phyloP scores from a whole-genome alignment of 2,113 vertebrate genomes.

The Siniperca chuatsi region DNA sequence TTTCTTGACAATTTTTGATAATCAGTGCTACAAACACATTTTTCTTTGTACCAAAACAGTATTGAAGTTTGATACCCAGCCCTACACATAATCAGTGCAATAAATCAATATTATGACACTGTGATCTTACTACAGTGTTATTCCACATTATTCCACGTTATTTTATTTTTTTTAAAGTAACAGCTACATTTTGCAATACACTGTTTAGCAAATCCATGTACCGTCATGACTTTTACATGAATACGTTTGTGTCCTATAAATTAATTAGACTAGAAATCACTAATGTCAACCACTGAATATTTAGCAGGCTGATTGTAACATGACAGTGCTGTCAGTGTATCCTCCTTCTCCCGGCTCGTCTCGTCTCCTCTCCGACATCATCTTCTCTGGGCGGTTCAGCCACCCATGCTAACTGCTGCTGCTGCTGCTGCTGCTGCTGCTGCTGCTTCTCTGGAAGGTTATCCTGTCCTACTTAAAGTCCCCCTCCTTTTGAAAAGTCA shows the following conservation, averaged over 20 bases:
- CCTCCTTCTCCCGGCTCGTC: conserved; percentile 8
- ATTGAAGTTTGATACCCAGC: background rate
- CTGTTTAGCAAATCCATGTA: background rate
- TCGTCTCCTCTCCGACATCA: conserved; percentile 26
- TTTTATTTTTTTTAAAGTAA: background rate
- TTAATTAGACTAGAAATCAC: conserved; percentile 10
- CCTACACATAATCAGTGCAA: background rate
- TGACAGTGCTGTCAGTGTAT: conserved; percentile 48
- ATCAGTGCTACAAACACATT: background rate
- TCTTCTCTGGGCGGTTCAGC: conserved; percentile 67
- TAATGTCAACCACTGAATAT: conserved; percentile 36
- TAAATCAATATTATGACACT: background rate
- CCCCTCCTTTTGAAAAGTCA: conserved; percentile 73
- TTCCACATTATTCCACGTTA: background rate
- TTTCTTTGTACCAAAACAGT: background rate
- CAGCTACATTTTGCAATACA: background rate
- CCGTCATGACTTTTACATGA: conserved; percentile 14
- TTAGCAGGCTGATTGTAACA: conserved; percentile 48
- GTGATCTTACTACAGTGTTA: background rate
- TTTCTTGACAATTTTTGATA: background rate
- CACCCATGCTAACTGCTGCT: conserved; percentile 71
- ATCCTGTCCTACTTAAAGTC: conserved; percentile 80
- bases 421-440: conserved; percentile 40
- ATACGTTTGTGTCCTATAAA: conserved; percentile 32
- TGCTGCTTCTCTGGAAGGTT: conserved; percentile 74